These are phyloP conservation scores for Kryphioiulus occultus DNA, from an alignment of 2,888 invertebrate species.

Conservation along the genomic window DNA sequence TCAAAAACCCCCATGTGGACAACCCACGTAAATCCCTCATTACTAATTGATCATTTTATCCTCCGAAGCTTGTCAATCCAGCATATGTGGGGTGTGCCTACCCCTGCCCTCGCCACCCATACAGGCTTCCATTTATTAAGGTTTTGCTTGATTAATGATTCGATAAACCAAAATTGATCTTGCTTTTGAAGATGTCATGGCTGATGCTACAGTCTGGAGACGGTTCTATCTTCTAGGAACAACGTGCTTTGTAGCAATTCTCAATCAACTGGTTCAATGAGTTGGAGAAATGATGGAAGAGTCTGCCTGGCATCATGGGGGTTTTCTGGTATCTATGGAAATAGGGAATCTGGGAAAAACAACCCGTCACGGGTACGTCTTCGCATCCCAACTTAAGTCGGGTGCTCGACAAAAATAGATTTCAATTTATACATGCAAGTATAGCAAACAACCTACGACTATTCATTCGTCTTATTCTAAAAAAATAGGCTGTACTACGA, in stretches of 20 bases:
- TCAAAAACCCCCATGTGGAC: neutral
- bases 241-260: neutral
- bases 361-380: neutral
- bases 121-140: neutral
- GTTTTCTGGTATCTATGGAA: slow-evolving; percentile 9
- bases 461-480: too few relatives aligned
- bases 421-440: too few relatives aligned
- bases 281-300: slow-evolving; percentile 16
- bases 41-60: slow-evolving; percentile 7
- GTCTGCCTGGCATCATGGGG: neutral
- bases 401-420: too few relatives aligned
- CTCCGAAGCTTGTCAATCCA: neutral
- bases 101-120: neutral
- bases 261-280: slow-evolving; percentile 22
- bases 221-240: neutral
- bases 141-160: slow-evolving; percentile 25
- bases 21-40: neutral
- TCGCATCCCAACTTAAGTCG: too few relatives aligned
- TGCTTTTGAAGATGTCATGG: neutral
- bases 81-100: neutral
- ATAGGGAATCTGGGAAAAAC: neutral
- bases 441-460: too few relatives aligned
- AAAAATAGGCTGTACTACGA: too few relatives aligned
- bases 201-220: neutral
- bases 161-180: neutral